Conservation (phyloP, 2,888 invertebrate genomes). For the Hyalella azteca region DNA sequence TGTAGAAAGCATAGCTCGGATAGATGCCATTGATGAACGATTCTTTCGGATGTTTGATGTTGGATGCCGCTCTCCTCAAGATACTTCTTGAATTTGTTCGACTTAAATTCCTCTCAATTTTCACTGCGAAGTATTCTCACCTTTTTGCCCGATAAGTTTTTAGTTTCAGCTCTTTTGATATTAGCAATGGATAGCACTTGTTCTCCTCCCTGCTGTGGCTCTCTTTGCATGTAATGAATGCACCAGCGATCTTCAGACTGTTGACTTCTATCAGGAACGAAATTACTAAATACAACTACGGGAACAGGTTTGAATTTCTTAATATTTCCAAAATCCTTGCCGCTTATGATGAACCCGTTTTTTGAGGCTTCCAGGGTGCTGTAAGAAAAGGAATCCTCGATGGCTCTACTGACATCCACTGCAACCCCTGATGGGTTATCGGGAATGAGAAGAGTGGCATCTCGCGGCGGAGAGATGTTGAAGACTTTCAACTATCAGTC, state of each 20-base stretch:
- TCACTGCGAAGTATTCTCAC: neutral
- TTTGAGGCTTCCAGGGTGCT: too few relatives aligned
- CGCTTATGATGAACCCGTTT: too few relatives aligned
- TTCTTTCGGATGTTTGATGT: neutral
- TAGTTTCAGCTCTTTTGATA: neutral
- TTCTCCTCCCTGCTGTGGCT: neutral
- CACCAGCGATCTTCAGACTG: too few relatives aligned
- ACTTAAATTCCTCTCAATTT: neutral
- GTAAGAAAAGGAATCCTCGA: too few relatives aligned
- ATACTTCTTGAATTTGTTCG: neutral
- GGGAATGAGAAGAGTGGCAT: too few relatives aligned
- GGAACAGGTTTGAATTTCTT: neutral
- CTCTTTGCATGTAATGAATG: neutral
- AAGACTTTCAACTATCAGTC: too few relatives aligned
- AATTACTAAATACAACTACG: neutral
- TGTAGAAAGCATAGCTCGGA: neutral
- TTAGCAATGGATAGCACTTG: neutral
- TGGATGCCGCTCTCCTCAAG: neutral
- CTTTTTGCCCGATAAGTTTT: neutral
- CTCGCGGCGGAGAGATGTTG: too few relatives aligned
- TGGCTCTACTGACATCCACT: too few relatives aligned
- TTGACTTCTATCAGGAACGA: too few relatives aligned
- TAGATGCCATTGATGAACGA: neutral
- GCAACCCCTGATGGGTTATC: too few relatives aligned
- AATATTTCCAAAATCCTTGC: neutral